Conservation (phyloP, 2,888 invertebrate genomes). For the Drosophila borealis region DNA sequence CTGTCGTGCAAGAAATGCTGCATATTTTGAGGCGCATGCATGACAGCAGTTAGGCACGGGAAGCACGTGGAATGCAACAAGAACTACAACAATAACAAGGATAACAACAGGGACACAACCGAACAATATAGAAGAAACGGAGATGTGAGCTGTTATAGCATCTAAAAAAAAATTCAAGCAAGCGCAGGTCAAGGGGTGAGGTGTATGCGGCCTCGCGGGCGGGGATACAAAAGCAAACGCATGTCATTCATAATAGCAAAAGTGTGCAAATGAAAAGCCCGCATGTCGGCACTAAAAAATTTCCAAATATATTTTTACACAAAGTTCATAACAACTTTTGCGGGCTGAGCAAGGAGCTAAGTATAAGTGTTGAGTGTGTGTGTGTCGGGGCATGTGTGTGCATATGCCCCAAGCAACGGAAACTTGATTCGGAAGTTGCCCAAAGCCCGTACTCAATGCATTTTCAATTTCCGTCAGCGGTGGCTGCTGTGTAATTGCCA, state of each 20-base stretch:
- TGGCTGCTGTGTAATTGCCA: constrained; percentile 57
- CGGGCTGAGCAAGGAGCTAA: neutral
- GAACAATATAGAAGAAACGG: constrained; percentile 1
- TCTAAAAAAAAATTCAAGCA: constrained; percentile 36
- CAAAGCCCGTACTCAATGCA: constrained; percentile 53
- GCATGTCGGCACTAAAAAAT: constrained; percentile 45
- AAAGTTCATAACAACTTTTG: constrained; percentile 20
- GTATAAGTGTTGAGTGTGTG: neutral
- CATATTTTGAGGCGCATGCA: constrained; percentile 33
- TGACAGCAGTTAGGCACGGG: constrained; percentile 6
- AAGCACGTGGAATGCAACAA: neutral
- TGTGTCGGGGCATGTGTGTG: constrained; percentile 7
- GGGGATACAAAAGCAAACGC: neutral
- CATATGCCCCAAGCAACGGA: constrained; percentile 37
- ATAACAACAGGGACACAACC: constrained; percentile 4
- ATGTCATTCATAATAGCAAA: constrained; percentile 33
- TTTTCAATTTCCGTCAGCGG: constrained; percentile 63
- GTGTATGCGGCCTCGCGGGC: neutral
- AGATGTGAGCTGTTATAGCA: constrained; percentile 49
- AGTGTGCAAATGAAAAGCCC: constrained; percentile 52
- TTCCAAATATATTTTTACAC: constrained; percentile 34
- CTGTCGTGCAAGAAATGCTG: constrained; percentile 37
- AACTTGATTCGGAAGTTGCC: constrained; percentile 56
- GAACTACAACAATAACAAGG: neutral
- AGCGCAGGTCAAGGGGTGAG: neutral